Base-by-base conservation (phyloP, 2,888 invertebrate genomes). In the Plagodis dolabraria region DNA sequence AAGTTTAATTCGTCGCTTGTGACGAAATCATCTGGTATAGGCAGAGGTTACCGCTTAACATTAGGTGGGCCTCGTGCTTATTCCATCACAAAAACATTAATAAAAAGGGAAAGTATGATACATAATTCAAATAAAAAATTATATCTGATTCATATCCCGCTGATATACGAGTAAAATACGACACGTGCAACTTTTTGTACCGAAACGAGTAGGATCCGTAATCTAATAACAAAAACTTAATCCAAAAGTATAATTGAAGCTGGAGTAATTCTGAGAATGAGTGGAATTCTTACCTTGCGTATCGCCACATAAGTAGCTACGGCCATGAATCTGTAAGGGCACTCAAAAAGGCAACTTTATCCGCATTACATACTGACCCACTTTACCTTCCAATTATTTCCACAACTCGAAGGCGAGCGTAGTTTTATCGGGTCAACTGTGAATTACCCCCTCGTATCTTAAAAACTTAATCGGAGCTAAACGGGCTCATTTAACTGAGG, bases 401-500 rank as follows among this genome's bases (percentile, higher is more conserved):
- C 48, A 49, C 60, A 9, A 47, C 44, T 54, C 49, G 43, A 54
- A 51, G 5, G 11, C 43, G 44, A 53, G 34, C 56, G 46, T 53
- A 57, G 57, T 51, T 65, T 60, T 57, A 61, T 63, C 52, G 53
- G 52, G 63, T 61, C 58, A 63, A 59, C 53, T 64, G 40, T 11
- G 57, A 59, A 62, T 65, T 60, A 48, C 64, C 75, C 75, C 66
- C 67, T 64, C 65, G 74, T 75, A 78, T 80, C 76, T 79, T 74
- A 75, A 81, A 80, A 80, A 82, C 71, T 79, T 78, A 82, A 84
- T 83, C 78, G 60, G 44, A 49, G 47, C 44, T 54, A 70, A 64
- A 61, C 67, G 65, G 66, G 43, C 65, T 67, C 75, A 75, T 80
- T 80, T 72, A 76, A 67, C 69, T 73, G 64, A 72, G 68, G 76